A percentile compares a stretch with the other conserved stretches of the same genome.
These are phyloP conservation scores for Accipiter badius DNA, from an alignment of 2,797 vertebrate species.

Conservation along the genomic window DNA sequence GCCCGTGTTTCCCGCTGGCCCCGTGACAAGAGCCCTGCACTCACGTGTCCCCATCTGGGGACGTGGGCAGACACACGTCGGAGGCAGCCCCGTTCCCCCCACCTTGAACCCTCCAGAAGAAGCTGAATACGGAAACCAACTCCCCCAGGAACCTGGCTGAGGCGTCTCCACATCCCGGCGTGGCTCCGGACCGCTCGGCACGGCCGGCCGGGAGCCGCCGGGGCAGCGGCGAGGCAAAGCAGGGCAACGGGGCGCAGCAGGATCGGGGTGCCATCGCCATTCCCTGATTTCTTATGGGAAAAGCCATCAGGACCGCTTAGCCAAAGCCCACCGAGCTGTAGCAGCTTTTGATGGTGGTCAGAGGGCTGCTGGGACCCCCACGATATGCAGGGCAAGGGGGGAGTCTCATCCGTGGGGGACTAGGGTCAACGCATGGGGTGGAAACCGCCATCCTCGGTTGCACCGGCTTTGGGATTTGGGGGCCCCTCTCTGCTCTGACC, in stretches of 20 bases:
- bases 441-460: rapidly evolving
- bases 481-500: rapidly evolving
- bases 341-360: not conserved
- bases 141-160: rapidly evolving
- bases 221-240: not conserved
- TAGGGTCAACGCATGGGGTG: rapidly evolving
- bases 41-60: rapidly evolving
- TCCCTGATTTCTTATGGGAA: not conserved
- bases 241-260: rapidly evolving
- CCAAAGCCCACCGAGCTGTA: not conserved
- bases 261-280: rapidly evolving
- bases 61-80: rapidly evolving
- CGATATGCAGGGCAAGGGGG: rapidly evolving
- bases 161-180: rapidly evolving
- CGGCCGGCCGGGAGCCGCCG: rapidly evolving
- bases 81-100: not conserved
- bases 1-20: not conserved
- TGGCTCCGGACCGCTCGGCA: rapidly evolving
- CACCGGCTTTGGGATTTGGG: rapidly evolving
- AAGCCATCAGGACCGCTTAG: rapidly evolving
- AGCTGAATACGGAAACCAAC: not conserved
- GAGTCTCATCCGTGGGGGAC: rapidly evolving
- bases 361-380: no score
- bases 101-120: not conserved
- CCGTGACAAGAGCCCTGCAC: not conserved